phyloP scores from a whole-genome alignment of 2,797 vertebrate genomes.

The Gymnothorax javanicus region DNA sequence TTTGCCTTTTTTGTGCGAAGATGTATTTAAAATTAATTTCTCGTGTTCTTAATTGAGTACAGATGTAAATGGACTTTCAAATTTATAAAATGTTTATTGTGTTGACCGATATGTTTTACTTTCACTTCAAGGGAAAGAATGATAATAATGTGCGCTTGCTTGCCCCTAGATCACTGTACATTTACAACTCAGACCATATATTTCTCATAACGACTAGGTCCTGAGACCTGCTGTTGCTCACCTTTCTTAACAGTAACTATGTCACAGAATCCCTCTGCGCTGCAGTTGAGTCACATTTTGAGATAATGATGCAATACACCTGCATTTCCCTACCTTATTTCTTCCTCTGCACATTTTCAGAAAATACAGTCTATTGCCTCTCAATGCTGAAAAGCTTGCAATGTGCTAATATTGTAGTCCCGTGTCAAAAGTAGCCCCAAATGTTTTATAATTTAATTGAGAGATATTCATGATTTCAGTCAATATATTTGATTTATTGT shows the following conservation, averaged over 20 bases:
- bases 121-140: not conserved
- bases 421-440: too few species aligned
- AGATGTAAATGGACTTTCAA: not conserved
- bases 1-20: not conserved
- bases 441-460: too few species aligned
- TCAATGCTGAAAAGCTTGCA: too few species aligned
- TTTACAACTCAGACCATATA: not conserved
- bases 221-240: not conserved
- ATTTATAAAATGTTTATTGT: too few species aligned
- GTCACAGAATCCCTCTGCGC: not conserved
- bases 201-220: not conserved
- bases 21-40: not conserved
- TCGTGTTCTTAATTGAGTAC: not conserved
- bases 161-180: not conserved
- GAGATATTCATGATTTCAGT: too few species aligned
- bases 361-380: too few species aligned
- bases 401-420: too few species aligned
- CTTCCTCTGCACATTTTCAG: too few species aligned
- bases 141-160: not conserved
- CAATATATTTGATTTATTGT: too few species aligned
- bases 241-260: not conserved
- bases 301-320: not conserved
- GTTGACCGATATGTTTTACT: not conserved
- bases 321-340: too few species aligned
- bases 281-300: not conserved